phyloP scores from a whole-genome alignment of 2,888 invertebrate species.

The Argynnis bischoffii region DNA sequence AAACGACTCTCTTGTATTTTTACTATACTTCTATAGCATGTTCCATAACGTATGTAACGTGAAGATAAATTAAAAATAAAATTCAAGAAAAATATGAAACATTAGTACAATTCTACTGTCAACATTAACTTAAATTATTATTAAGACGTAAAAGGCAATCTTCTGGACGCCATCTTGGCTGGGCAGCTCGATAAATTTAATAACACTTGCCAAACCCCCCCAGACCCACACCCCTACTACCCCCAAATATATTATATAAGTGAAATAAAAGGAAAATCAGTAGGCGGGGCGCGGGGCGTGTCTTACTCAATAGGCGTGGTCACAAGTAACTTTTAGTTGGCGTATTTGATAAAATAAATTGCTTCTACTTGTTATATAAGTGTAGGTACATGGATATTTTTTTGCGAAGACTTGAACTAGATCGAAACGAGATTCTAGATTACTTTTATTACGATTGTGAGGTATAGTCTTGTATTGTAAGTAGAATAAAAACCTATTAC shows the following conservation, averaged over 20 bases:
- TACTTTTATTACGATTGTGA: too few species aligned
- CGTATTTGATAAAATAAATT: slow-evolving; percentile 37
- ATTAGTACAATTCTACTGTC: background rate
- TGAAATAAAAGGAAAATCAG: slow-evolving; percentile 30
- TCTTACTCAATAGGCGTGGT: slow-evolving; percentile 39
- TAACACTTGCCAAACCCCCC: slow-evolving; percentile 71
- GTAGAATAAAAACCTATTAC: too few species aligned
- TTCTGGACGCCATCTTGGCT: slow-evolving; percentile 40
- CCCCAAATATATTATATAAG: slow-evolving; percentile 59
- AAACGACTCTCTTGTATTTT: too few species aligned
- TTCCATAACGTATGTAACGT: too few species aligned
- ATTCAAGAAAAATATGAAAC: background rate
- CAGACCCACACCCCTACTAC: slow-evolving; percentile 59
- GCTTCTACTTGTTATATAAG: slow-evolving; percentile 27
- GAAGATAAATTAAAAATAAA: background rate
- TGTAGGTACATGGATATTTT: slow-evolving; percentile 16
- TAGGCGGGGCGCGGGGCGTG: slow-evolving; percentile 43
- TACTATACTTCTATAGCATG: too few species aligned
- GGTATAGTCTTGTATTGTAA: too few species aligned
- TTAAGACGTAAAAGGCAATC: slow-evolving; percentile 23
- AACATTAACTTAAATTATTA: slow-evolving; percentile 12
- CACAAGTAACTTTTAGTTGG: slow-evolving; percentile 31
- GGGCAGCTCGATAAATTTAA: slow-evolving; percentile 65
- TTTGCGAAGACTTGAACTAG: background rate
- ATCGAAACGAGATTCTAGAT: too few species aligned